These are phyloP conservation scores for Pelochelys cantorii DNA, from an alignment of 2,797 vertebrate genomes.

Conservation along the genomic window DNA sequence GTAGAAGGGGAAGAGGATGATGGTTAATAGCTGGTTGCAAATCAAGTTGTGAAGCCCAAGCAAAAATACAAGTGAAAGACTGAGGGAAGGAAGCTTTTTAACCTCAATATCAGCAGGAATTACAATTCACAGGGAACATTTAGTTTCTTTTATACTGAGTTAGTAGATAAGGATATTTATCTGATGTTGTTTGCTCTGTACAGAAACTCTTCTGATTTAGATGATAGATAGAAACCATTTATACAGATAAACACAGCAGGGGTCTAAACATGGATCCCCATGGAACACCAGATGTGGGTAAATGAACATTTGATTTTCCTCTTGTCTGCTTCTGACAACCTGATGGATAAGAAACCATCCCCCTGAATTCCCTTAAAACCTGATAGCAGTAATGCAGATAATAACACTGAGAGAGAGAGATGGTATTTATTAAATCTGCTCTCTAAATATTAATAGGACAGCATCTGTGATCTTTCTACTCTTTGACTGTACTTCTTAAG, in stretches of 20 bases:
- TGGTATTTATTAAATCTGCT: constrained; percentile 81
- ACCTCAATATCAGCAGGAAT: constrained; percentile 39
- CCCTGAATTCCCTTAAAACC: constrained; percentile 82
- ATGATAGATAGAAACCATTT: constrained; percentile 85
- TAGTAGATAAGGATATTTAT: constrained; percentile 56
- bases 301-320: constrained; percentile 83
- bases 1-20: constrained; percentile 24
- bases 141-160: constrained; percentile 35
- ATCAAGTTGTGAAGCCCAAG: constrained; percentile 57
- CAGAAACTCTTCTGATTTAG: constrained; percentile 80
- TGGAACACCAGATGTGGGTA: constrained; percentile 81
- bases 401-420: constrained; percentile 73
- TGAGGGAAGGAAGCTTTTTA: constrained; percentile 35
- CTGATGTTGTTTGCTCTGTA: constrained; percentile 67
- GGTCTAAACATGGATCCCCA: constrained; percentile 80
- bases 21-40: constrained; percentile 60
- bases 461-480: constrained; percentile 77
- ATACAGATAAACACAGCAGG: constrained; percentile 82
- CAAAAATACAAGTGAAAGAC: constrained; percentile 40
- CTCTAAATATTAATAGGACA: constrained; percentile 83
- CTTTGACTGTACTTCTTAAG: constrained; percentile 76
- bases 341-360: constrained; percentile 83
- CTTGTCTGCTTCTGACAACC: constrained; percentile 81
- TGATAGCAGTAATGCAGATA: constrained; percentile 75
- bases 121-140: constrained; percentile 14